These are phyloP conservation scores for Menura novaehollandiae DNA, from an alignment of 2,113 vertebrate species.

Conservation along the genomic window DNA sequence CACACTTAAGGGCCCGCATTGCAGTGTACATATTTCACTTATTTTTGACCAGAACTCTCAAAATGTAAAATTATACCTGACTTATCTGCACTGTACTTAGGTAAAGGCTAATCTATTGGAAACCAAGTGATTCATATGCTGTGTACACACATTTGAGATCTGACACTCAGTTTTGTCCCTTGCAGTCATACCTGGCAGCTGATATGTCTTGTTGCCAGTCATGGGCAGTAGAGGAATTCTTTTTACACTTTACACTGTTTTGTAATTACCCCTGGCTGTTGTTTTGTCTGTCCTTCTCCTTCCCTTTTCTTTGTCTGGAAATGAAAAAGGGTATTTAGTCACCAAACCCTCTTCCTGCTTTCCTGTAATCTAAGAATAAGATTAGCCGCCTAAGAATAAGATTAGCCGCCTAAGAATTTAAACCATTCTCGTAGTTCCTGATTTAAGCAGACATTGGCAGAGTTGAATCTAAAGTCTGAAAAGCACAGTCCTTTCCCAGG, in stretches of 20 bases:
- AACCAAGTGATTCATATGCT: neutral
- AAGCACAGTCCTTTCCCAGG: rapidly evolving
- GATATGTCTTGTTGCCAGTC: neutral
- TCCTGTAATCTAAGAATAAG: neutral
- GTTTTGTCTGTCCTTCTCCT: neutral
- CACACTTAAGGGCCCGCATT: neutral
- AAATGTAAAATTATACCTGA: neutral
- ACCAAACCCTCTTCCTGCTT: neutral
- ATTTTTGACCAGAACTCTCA: neutral
- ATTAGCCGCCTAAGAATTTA: neutral
- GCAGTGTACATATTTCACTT: neutral
- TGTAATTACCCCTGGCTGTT: neutral
- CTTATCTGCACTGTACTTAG: neutral
- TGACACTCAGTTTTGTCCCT: neutral
- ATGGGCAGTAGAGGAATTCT: neutral
- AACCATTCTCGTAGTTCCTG: rapidly evolving
- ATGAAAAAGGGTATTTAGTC: neutral
- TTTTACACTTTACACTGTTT: neutral
- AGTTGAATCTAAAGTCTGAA: neutral
- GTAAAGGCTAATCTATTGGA: neutral
- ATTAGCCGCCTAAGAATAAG: too few relatives aligned
- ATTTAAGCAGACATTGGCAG: neutral
- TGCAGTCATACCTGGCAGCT: neutral
- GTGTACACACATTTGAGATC: neutral
- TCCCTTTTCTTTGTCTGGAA: neutral